These are phyloP conservation scores for Sarcophaga carnaria DNA, from an alignment of 2,888 invertebrate species.

Conservation along the genomic window DNA sequence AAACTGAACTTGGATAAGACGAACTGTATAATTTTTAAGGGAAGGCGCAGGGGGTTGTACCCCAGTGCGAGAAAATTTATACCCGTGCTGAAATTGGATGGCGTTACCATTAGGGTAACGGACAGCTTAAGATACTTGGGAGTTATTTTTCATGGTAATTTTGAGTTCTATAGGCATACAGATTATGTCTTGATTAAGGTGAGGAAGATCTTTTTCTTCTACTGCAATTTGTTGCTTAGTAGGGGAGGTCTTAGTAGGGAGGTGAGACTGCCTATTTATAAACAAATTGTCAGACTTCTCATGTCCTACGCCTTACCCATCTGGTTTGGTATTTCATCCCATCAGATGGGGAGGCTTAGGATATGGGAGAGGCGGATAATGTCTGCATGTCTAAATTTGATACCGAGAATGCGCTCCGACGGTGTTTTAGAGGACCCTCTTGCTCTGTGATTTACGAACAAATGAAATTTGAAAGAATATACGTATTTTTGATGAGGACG, in stretches of 20 bases:
- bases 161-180: not conserved
- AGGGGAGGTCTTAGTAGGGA: not conserved
- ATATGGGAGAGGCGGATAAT: too few relatives aligned
- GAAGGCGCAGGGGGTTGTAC: not conserved
- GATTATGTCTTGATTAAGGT: not conserved
- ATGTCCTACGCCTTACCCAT: not conserved
- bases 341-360: too few relatives aligned
- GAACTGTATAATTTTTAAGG: too few relatives aligned
- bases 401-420: not conserved
- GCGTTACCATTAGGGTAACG: not conserved
- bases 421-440: not conserved
- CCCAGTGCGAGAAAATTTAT: not conserved
- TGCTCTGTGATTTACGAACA: not conserved
- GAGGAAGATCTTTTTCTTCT: not conserved
- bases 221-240: not conserved
- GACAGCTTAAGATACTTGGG: not conserved
- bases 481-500: too few relatives aligned
- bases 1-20: too few relatives aligned
- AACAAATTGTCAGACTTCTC: too few relatives aligned
- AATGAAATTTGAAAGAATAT: too few relatives aligned
- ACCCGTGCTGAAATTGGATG: not conserved
- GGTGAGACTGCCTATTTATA: too few relatives aligned
- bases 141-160: not conserved
- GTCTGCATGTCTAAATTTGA: not conserved
- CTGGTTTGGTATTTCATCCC: too few relatives aligned